Evolutionary conservation across 2,888 invertebrate genomes (phyloP), one percentile per base, ranked within the genome.

Genomic region (Drosophila paranaensis): DNA sequence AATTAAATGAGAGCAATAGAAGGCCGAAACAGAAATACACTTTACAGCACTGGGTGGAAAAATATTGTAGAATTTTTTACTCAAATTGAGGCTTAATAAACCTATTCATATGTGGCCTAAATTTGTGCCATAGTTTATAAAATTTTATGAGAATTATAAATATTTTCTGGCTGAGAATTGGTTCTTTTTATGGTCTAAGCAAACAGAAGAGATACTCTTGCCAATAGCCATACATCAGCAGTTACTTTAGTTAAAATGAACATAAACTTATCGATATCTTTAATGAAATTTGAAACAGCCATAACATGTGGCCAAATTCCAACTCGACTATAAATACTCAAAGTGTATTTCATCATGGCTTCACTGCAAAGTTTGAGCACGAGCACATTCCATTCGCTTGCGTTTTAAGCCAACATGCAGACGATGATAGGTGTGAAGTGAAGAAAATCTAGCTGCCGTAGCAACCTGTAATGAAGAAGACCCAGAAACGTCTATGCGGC

Each of bases 1-100:
- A 67, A 68, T 58, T 58, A 50, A 51, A 6, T 20, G 39, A 30
- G 11, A 16, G 14, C 37, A 25, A 11, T 25, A 2, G 1, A 6
- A n/a, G 9, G 16, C 1, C 46, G 65, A 48, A n/a, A 8, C 9
- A 9, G 11, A 53, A 45, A 46, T 65, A 25, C 45, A 8, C 43
- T 65, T 27, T 6, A 16, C 14, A 37, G n/a, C n/a, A 53, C 14
- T 39, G 25, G 14, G 5, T 8, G 25, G 14, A 8, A 35, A 37
- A 10, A n/a, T n/a, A n/a, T n/a, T 20, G 14, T 25, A n/a, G 8
- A 27, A 10, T n/a, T 48, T 30, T 14, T 46, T 8, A 27, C 46
- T 8, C 4, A 46, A 27, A 14, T 27, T 27, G 4, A 6, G 6
- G 14, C 14, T 14, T 2, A 39, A 6, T 2, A 6, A 39, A 6